Evolutionary conservation across 1,140 invertebrate species (phyloP), one percentile per base, ranked within the genome.

Genomic region (Phymorhynchus buccinoides): DNA sequence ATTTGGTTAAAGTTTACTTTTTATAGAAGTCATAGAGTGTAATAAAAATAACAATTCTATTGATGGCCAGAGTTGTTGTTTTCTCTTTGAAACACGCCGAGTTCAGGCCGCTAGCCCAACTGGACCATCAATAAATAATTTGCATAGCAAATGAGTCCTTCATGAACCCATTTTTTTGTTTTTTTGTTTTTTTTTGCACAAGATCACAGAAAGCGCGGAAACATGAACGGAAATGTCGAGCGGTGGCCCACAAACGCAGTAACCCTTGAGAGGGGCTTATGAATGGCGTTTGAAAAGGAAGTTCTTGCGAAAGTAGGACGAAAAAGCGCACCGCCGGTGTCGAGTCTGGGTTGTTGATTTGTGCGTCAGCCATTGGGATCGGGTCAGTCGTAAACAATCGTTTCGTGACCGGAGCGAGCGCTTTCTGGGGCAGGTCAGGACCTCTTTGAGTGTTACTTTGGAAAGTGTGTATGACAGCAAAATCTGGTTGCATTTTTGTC

Each of bases 81-180:
- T 75, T 80, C 52, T 80, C 75, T 82, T 62, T 62, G 56, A 82
- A 83, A 66, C 78, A 68, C 75, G 52, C 73, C 32, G 79, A 79
- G 77, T 84, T 48, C 27, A 35, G 81, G 62, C 81, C 81, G 81
- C 68, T 83, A 4, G 56, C 56, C 56, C 56, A 62, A 83, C 62
- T 80, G 80, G 68, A 39, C 73, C 68, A 80, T 73, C 66, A 78
- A 85, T 89, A 89, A 89, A 89, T 87, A 89, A 89, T 89, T 89
- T 89, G 89, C 89, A 88, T 88, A 89, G 88, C 84, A 88, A 89
- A 89, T 89, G 89, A 89, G 85, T 86, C 85, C 80, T 79, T 81
- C 75, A 30, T 83, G 81, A 86, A 86, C 85, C 79, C 79, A 56
- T 56, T 77, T 66, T 52, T n/a, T n/a, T n/a, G n/a, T n/a, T n/a